A percentile compares a stretch with the other conserved stretches of the same genome.
These are phyloP conservation scores for Perizoma flavofasciatum DNA, from an alignment of 2,888 invertebrate species.

Conservation along the genomic window DNA sequence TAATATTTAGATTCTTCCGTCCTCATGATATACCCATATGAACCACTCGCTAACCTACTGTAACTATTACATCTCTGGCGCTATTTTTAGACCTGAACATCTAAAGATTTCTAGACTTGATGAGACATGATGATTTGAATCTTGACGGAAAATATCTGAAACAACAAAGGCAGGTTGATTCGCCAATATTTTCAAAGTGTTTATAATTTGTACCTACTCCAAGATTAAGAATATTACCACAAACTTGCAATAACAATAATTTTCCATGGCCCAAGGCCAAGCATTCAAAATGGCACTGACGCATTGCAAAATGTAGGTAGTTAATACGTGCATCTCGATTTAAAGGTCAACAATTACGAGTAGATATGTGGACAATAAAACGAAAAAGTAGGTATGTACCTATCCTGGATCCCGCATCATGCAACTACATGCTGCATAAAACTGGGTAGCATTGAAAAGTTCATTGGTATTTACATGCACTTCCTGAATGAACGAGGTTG, in stretches of 20 bases:
- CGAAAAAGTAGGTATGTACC: slow-evolving; percentile 16
- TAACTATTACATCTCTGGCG: too few relatives aligned
- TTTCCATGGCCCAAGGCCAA: slow-evolving; percentile 51
- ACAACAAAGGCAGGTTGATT: too few relatives aligned
- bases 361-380: slow-evolving; percentile 41
- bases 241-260: slow-evolving; percentile 24
- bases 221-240: slow-evolving; percentile 8
- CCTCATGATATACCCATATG: too few relatives aligned
- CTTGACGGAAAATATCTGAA: too few relatives aligned
- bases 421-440: slow-evolving; percentile 24
- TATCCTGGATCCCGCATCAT: slow-evolving; percentile 31
- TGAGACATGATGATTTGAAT: too few relatives aligned
- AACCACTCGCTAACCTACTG: too few relatives aligned
- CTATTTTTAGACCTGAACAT: too few relatives aligned
- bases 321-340: slow-evolving; percentile 52
- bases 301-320: slow-evolving; percentile 42
- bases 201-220: neutral
- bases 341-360: slow-evolving; percentile 60
- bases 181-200: neutral
- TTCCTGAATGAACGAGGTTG: slow-evolving; percentile 76
- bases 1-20: too few relatives aligned
- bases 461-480: slow-evolving; percentile 81
- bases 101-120: too few relatives aligned
- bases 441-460: slow-evolving; percentile 81
- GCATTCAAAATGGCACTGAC: slow-evolving; percentile 55